phyloP scores from a whole-genome alignment of 2,888 invertebrate species.

The Heterodera filipjevi region DNA sequence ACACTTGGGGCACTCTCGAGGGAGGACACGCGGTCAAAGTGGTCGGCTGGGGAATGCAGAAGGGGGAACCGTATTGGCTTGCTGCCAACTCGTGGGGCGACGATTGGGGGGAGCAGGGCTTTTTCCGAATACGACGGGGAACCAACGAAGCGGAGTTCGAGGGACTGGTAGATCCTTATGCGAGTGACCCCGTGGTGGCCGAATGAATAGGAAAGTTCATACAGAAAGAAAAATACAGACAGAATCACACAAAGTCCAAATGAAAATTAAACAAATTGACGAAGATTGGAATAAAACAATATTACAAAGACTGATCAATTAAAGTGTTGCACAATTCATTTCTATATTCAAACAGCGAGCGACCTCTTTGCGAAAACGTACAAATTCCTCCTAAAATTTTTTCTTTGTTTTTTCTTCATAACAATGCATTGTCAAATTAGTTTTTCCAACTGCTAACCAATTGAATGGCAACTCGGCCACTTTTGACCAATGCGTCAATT shows the following conservation, averaged over 20 bases:
- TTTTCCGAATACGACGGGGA: constrained; percentile 84
- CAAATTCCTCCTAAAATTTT: neutral
- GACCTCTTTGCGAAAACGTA: neutral
- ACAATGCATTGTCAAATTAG: neutral
- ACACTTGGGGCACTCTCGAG: constrained; percentile 12
- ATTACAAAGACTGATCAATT: neutral
- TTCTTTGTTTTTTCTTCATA: neutral
- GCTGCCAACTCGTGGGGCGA: constrained; percentile 74
- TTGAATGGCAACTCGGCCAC: constrained; percentile 23
- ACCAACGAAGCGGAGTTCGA: constrained; percentile 71
- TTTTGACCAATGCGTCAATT: constrained; percentile 19
- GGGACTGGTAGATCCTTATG: constrained; percentile 29
- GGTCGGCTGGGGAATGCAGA: constrained; percentile 68
- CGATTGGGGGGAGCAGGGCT: constrained; percentile 75
- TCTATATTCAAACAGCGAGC: neutral
- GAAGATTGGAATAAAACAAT: neutral
- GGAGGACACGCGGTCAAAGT: constrained; percentile 18
- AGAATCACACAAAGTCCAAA: neutral
- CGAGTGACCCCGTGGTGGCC: constrained; percentile 61
- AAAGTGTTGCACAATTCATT: too few relatives aligned
- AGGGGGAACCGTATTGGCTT: constrained; percentile 82
- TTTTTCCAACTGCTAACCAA: neutral
- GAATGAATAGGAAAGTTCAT: neutral
- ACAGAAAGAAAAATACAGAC: neutral
- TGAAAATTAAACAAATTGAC: neutral